A percentile compares a stretch with the other conserved stretches of the same genome.
phyloP scores from a whole-genome alignment of 2,888 invertebrate genomes.

The Agriopis marginaria region DNA sequence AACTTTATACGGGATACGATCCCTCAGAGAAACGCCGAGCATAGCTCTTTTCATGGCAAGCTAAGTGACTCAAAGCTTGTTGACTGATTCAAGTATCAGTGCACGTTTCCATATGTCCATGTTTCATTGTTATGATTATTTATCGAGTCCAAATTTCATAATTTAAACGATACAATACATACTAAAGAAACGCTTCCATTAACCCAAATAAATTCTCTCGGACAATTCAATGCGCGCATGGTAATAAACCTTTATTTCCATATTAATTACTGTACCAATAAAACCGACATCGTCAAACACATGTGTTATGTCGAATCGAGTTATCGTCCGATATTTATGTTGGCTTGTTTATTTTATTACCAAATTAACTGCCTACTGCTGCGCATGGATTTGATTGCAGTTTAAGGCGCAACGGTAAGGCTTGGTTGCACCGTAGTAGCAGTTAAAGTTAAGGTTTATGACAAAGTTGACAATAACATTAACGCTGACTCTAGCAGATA shows the following conservation, averaged over 20 bases:
- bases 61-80: no score
- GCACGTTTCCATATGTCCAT: no score
- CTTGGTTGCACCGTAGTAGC: no score
- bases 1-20: no score
- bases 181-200: neutral
- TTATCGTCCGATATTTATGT: constrained; percentile 24
- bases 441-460: no score
- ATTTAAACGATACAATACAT: neutral
- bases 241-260: constrained; percentile 25
- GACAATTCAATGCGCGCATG: constrained; percentile 11
- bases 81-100: no score
- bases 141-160: neutral
- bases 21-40: no score
- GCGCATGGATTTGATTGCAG: constrained; percentile 10
- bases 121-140: no score
- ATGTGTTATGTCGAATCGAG: constrained; percentile 26
- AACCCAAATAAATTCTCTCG: constrained; percentile 3
- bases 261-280: constrained; percentile 27
- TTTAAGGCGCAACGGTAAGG: neutral
- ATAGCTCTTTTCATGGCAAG: no score
- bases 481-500: no score
- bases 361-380: constrained; percentile 7
- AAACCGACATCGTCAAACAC: constrained; percentile 29
- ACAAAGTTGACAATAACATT: no score
- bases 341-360: constrained; percentile 20